Evolutionary conservation across 2,888 invertebrate species (phyloP), one percentile per base, ranked within the genome.

Genomic region (Apomyelois bistriatella): DNA sequence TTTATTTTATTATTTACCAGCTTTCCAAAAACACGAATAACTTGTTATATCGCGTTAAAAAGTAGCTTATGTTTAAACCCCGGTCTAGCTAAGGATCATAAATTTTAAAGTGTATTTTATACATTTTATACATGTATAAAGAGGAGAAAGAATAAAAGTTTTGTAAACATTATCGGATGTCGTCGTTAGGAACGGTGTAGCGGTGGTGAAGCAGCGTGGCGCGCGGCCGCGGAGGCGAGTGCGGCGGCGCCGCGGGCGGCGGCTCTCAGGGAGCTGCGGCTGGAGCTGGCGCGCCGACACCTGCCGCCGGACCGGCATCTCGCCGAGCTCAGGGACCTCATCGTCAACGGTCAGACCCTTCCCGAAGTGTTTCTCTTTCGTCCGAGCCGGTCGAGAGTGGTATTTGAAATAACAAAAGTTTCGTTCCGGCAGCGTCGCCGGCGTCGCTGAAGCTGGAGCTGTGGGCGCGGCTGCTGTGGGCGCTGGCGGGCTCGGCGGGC

Each of bases 381-480:
- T n/a, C n/a, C n/a, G n/a, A n/a, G n/a, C n/a, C n/a, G n/a, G n/a
- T n/a, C n/a, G n/a, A n/a, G n/a, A n/a, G n/a, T n/a, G n/a, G n/a
- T n/a, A n/a, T n/a, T n/a, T n/a, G n/a, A n/a, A n/a, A n/a, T n/a
- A n/a, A n/a, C n/a, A n/a, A n/a, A n/a, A n/a, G n/a, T n/a, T n/a
- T n/a, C n/a, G n/a, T n/a, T n/a, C n/a, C n/a, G n/a, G n/a, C 59
- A 62, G 72, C 65, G 56, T 55, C 55, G 30, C 42, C 35, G 1
- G 42, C 53, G 55, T 9, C 32, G 16, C 56, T 58, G 53, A 66
- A 68, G 35, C 56, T 64, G 53, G 72, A 66, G 64, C 61, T 73
- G 60, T 81, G 79, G 79, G 62, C 66, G 68, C 72, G 70, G 49
- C 65, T 76, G 64, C 53, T 81, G 64, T 40, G 53, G 48, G 57